phyloP scores from a whole-genome alignment of 2,113 vertebrate genomes.

The Tetraodon nigroviridis region DNA sequence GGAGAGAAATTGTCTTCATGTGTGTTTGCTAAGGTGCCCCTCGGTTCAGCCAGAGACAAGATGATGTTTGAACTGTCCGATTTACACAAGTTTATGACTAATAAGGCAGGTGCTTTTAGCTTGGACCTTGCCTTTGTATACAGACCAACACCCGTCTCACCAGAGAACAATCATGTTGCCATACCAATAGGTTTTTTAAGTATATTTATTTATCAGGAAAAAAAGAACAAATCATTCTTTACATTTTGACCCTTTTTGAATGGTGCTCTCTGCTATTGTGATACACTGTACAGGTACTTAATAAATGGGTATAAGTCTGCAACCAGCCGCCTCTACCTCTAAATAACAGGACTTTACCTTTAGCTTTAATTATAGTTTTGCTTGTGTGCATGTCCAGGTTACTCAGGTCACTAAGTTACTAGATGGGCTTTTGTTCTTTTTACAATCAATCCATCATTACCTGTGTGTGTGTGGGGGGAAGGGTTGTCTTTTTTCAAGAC shows the following conservation, averaged over 20 bases:
- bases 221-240: neutral
- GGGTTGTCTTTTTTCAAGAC: conserved; percentile 13
- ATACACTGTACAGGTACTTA: conserved; percentile 45
- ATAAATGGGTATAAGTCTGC: conserved; percentile 81
- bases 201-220: neutral
- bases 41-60: conserved; percentile 67
- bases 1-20: conserved; percentile 21
- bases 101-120: conserved; percentile 81
- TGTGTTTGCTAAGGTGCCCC: conserved; percentile 76
- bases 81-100: conserved; percentile 74
- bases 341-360: conserved; percentile 75
- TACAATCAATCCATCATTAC: conserved; percentile 75
- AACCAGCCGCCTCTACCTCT: conserved; percentile 62
- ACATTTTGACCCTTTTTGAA: neutral
- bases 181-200: conserved; percentile 9
- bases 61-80: conserved; percentile 87
- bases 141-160: conserved; percentile 50
- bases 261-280: neutral
- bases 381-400: conserved; percentile 41
- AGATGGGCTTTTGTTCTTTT: conserved; percentile 74
- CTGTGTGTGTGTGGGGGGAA: conserved; percentile 18
- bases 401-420: conserved; percentile 23
- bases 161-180: conserved; percentile 39
- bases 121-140: conserved; percentile 75
- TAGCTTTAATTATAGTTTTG: conserved; percentile 82